These are phyloP conservation scores for Chunga burmeisteri DNA, from an alignment of 2,113 vertebrate genomes.

Conservation along the genomic window DNA sequence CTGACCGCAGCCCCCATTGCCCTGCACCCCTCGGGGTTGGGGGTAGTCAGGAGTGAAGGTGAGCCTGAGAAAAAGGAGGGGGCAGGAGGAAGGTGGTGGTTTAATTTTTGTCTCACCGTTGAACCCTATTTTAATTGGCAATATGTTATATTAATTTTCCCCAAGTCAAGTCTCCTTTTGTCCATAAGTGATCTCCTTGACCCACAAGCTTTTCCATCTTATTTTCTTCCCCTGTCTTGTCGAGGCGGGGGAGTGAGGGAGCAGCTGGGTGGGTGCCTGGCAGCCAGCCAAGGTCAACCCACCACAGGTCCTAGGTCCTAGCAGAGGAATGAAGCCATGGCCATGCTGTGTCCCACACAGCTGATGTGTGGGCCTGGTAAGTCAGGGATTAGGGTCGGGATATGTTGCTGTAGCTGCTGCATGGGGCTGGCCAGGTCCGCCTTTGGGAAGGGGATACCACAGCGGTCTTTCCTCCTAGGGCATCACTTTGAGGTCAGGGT, in stretches of 20 bases:
- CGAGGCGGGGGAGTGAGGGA: neutral
- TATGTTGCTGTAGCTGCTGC: neutral
- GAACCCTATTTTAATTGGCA: neutral
- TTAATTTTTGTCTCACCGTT: neutral
- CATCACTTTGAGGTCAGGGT: neutral
- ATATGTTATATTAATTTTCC: neutral
- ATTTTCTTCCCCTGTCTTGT: neutral
- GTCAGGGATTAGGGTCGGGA: accelerated
- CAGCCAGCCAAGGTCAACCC: accelerated
- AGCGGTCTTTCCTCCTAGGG: neutral
- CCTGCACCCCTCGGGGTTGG: accelerated
- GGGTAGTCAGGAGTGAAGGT: accelerated
- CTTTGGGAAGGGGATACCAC: neutral
- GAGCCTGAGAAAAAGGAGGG: neutral
- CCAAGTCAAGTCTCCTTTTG: neutral
- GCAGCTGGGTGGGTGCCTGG: accelerated
- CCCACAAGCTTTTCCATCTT: neutral
- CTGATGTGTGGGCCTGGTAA: neutral
- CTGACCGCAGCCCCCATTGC: accelerated
- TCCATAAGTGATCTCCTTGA: neutral
- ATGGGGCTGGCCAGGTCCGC: neutral
- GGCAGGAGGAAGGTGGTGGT: neutral
- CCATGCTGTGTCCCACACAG: accelerated
- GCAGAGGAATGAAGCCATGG: neutral
- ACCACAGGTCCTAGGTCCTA: neutral